These are phyloP conservation scores for Clarias gariepinus DNA, from an alignment of 2,113 vertebrate species.

Conservation along the genomic window DNA sequence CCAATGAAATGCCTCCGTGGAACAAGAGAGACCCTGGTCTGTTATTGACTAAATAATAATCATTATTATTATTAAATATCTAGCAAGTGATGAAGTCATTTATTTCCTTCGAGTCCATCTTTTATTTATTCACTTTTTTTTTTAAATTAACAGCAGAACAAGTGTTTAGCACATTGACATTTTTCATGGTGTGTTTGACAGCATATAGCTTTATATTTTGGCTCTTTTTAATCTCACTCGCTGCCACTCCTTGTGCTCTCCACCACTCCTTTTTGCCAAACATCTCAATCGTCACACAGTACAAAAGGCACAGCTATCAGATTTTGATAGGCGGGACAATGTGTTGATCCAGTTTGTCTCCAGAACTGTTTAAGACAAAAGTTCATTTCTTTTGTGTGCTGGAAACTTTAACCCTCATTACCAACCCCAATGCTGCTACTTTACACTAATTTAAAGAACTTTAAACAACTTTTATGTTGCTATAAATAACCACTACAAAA, in stretches of 20 bases:
- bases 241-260: constrained; percentile 12
- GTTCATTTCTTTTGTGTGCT: neutral
- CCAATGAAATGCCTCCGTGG: neutral
- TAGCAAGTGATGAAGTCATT: neutral
- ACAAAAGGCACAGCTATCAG: constrained; percentile 29
- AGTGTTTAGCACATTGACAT: neutral
- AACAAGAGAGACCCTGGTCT: neutral
- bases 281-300: neutral
- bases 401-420: neutral
- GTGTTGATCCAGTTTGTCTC: neutral
- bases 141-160: neutral
- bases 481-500: no score
- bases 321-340: constrained; percentile 21
- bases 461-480: no score
- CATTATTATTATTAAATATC: no score
- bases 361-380: neutral
- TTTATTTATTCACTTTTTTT: neutral
- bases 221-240: constrained; percentile 4
- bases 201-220: neutral
- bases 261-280: constrained; percentile 45
- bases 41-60: neutral
- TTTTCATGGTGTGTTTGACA: neutral
- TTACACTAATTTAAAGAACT: no score
- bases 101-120: neutral
- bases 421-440: neutral